phyloP scores from a whole-genome alignment of 2,113 vertebrate species.

The Gobius niger region DNA sequence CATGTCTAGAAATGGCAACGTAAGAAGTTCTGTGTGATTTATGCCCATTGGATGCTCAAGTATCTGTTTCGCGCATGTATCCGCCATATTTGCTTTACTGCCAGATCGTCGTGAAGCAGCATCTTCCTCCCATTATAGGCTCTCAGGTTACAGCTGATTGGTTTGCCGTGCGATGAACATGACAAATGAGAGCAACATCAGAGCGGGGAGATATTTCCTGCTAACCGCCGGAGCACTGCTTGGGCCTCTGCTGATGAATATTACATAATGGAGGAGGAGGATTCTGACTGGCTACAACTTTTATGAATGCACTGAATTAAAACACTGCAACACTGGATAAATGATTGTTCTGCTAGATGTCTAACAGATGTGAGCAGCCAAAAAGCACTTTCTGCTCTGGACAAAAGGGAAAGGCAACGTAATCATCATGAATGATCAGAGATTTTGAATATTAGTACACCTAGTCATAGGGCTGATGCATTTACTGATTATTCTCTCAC shows the following conservation, averaged over 20 bases:
- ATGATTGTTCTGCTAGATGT: not conserved
- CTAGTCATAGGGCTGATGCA: too few species aligned
- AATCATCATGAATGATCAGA: too few species aligned
- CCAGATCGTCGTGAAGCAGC: slow-evolving; percentile 52
- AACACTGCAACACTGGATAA: not conserved
- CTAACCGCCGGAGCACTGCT: slow-evolving; percentile 5
- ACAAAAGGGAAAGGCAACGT: not conserved
- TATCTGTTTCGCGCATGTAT: slow-evolving; percentile 14
- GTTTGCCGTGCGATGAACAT: slow-evolving; percentile 39
- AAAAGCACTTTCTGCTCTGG: not conserved
- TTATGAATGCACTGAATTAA: slow-evolving; percentile 10
- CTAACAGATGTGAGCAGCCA: not conserved
- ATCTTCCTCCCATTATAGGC: slow-evolving; percentile 51
- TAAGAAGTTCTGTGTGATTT: slow-evolving; percentile 11
- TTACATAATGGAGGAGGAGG: slow-evolving; percentile 32
- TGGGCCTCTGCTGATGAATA: slow-evolving; percentile 17
- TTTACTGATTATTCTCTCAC: too few species aligned
- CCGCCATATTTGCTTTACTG: slow-evolving; percentile 4
- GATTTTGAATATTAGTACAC: too few species aligned
- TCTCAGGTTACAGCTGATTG: slow-evolving; percentile 72
- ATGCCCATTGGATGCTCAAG: slow-evolving; percentile 10
- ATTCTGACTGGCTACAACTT: slow-evolving; percentile 21
- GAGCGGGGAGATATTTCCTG: slow-evolving; percentile 41
- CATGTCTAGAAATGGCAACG: not conserved
- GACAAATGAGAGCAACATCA: slow-evolving; percentile 45